Evolutionary conservation across 53 echinoderm and acorn worm genomes (phyloP), one percentile per base, ranked within the genome.

Genomic region (Holothuria leucospilota): DNA sequence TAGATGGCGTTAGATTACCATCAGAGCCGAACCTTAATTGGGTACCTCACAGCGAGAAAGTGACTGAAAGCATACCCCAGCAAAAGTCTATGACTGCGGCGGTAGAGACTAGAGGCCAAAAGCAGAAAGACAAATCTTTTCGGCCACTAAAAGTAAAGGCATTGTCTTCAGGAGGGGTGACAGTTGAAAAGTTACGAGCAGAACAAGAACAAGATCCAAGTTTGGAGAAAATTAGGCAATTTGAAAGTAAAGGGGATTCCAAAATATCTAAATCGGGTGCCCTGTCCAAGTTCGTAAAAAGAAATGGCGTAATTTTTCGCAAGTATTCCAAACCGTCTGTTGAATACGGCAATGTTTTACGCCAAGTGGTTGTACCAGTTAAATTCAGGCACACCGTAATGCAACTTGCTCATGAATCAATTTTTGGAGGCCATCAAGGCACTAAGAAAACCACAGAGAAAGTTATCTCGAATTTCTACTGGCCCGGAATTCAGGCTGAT

Each of bases 391-490:
- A 29, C 2, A 84, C 87, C 13, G 87, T 93, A 0, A 68, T 93
- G 59, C 61, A 81, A 23, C 14, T 93, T 12, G 87, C 90, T 6
- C 90, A 93, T 71, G 90, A 93, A 40, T 87, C 93, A 6, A 52
- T 90, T 6, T 6, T 93, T 0, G 93, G 88, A 39, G 93, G 93
- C n/a, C 90, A 93, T 39, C 82, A 86, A 30, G 79, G 88, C 2
- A 23, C 63, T 21, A 63, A 90, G 30, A 90, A 87, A 68, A 90
- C 93, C 12, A 16, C 61, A 49, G 90, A 93, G 63, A 90, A 86
- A 41, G 49, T 93, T 9, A 24, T 80, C 24, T 51, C 64, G 3
- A n/a, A 80, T 46, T 93, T 93, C 29, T 93, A 85, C 39, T 90
- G 88, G 93, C 77, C 88, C 0, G 66, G 62, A 8, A 63, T 82